Conservation (phyloP, 2,797 vertebrate species). For the Manis pentadactyla region DNA sequence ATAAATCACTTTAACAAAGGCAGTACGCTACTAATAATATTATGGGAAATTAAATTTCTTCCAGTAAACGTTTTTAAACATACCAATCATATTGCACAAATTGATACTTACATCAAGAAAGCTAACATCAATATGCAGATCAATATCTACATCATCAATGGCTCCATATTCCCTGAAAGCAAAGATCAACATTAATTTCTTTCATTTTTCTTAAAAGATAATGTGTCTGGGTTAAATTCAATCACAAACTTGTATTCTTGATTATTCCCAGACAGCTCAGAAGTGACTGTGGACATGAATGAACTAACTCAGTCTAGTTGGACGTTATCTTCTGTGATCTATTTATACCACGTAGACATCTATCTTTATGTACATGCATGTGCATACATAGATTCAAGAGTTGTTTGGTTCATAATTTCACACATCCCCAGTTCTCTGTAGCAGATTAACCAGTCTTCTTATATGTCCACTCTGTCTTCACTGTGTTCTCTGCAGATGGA, state of each 20-base stretch:
- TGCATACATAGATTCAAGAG: not conserved
- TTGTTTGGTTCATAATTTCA: not conserved
- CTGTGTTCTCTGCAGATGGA: not conserved
- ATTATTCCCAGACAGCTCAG: not conserved
- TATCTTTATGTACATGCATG: not conserved
- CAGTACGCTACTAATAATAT: not conserved
- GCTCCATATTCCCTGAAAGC: conserved; percentile 95
- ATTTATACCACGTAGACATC: not conserved
- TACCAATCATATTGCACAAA: conserved; percentile 55
- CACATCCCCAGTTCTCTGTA: not conserved
- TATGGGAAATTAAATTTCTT: not conserved
- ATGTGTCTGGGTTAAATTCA: not conserved
- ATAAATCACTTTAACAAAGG: conserved; percentile 24
- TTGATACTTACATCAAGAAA: conserved; percentile 94
- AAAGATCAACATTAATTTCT: conserved; percentile 74
- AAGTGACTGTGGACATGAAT: not conserved
- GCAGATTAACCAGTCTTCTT: not conserved
- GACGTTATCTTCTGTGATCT: not conserved
- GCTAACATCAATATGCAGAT: conserved; percentile 95
- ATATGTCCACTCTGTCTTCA: not conserved
- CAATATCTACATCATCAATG: conserved; percentile 96
- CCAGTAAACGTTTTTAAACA: not conserved
- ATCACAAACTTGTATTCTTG: not conserved
- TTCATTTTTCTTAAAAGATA: conserved; percentile 9
- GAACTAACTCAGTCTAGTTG: not conserved